Base-by-base conservation (phyloP, 2,797 vertebrate species). In the Erpetoichthys calabaricus region DNA sequence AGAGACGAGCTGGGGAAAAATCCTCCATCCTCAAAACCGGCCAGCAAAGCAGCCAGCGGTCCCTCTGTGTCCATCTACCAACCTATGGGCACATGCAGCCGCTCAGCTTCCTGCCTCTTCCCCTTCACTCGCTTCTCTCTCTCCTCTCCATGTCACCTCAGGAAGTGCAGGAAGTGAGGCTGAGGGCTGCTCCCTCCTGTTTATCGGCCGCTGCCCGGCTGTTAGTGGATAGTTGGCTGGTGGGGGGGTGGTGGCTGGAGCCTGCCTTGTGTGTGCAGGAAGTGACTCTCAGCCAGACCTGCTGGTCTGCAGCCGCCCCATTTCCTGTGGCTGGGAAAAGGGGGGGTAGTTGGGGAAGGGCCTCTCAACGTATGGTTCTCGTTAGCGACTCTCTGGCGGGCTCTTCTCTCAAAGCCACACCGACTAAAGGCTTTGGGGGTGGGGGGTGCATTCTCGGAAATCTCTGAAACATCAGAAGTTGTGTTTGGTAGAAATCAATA, bases 301-400 rank as follows among this genome's bases (percentile, higher is more conserved):
- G 83, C 81, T 76, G 83, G 76, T 81, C 73, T 79, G 82, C 76
- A 80, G 82, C 78, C 85, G 77, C 81, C 83, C 78, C 74, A 75
- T 80, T 86, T 86, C 85, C 84, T 86, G 82, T 81, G 41, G 9
- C 41, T 68, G 25, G 25, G 25, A 25, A 25, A 25, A 46, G 45
- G 69, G 61, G 66, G 56, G 55, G 45, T 44, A 5, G 51, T 45
- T 55, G 50, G 60, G 42, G 59, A 44, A 61, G 45, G 58, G 25
- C 25, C 25, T 25, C 25, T 25, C 25, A 45, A 65, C 73, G 80
- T 73, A 79, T 82, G 80, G 75, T 80, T 83, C 70, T 75, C 46
- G 64, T 83, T 83, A 79, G 65, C 53, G 49, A 67, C 53, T 60
- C 67, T 65, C 65, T 63, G 57, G 66, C 57, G 45, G 66, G 59